Evolutionary conservation across 1,140 invertebrate species (phyloP).

Genomic region (Drosophila sulfurigaster): DNA sequence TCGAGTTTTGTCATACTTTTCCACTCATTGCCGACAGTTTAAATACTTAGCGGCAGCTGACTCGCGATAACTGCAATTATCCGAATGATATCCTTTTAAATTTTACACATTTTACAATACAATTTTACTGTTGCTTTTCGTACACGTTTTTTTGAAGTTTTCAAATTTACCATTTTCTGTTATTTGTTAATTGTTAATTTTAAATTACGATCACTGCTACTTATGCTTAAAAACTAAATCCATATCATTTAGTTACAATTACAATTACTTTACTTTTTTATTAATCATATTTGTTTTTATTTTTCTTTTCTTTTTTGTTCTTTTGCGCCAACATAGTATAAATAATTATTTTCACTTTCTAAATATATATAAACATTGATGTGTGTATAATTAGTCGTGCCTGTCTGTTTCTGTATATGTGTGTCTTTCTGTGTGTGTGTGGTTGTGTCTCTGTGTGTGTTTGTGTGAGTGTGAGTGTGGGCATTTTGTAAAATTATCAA

Average conservation of each 20-base stretch:
- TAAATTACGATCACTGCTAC: slow-evolving; percentile 83
- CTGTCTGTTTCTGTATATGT: slow-evolving; percentile 48
- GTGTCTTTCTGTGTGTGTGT: slow-evolving; percentile 40
- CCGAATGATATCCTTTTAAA: slow-evolving; percentile 48
- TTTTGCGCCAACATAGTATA: slow-evolving; percentile 77
- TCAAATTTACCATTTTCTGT: slow-evolving; percentile 60
- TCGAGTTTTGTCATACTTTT: slow-evolving; percentile 23
- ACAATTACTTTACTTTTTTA: slow-evolving; percentile 47
- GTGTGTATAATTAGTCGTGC: slow-evolving; percentile 55
- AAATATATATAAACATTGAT: slow-evolving; percentile 82
- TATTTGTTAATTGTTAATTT: slow-evolving; percentile 73
- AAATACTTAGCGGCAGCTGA: slow-evolving; percentile 25
- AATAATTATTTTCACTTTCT: slow-evolving; percentile 77
- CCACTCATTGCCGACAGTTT: slow-evolving; percentile 2
- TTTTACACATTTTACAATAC: slow-evolving; percentile 70
- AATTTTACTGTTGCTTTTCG: slow-evolving; percentile 79
- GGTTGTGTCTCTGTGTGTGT: slow-evolving; percentile 35
- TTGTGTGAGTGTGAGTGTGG: slow-evolving; percentile 35
- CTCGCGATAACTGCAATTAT: slow-evolving; percentile 62
- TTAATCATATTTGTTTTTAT: slow-evolving; percentile 34
- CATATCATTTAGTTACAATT: slow-evolving; percentile 74
- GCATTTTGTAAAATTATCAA: slow-evolving; percentile 80
- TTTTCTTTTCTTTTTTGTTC: slow-evolving; percentile 55
- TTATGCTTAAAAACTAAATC: slow-evolving; percentile 75
- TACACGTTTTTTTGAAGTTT: slow-evolving; percentile 73